phyloP scores from a whole-genome alignment of 1,140 invertebrate genomes.

The Lordiphosa mommai region DNA sequence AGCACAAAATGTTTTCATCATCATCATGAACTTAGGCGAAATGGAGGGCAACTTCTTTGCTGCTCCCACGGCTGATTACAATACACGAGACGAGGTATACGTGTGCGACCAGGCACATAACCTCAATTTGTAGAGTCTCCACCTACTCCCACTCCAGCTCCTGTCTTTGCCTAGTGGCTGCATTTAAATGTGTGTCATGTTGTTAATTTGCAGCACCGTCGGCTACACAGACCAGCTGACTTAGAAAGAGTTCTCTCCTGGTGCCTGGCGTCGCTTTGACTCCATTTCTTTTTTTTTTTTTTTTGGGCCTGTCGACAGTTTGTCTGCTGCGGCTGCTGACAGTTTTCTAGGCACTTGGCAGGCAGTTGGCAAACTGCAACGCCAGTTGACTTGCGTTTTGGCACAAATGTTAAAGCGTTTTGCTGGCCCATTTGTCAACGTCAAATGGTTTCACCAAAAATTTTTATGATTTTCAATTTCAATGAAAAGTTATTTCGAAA shows the following conservation, averaged over 20 bases:
- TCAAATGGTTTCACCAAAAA: constrained; percentile 7
- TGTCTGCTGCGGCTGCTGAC: constrained; percentile 37
- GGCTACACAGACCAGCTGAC: constrained; percentile 5
- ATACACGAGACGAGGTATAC: background rate
- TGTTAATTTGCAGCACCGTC: constrained; percentile 62
- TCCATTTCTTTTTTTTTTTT: constrained; percentile 2
- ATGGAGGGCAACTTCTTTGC: too few species aligned
- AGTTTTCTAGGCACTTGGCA: constrained; percentile 11
- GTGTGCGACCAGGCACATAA: constrained; percentile 41
- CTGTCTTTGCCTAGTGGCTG: constrained; percentile 9
- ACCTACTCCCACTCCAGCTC: constrained; percentile 11
- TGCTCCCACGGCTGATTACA: background rate
- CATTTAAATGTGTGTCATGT: constrained; percentile 72
- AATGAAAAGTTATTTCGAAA: constrained; percentile 19
- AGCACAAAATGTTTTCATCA: too few species aligned
- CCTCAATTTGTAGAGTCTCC: constrained; percentile 46
- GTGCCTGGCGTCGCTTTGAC: constrained; percentile 38
- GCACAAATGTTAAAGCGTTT: background rate
- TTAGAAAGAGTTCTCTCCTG: background rate
- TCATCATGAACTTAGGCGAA: too few species aligned
- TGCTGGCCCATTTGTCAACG: constrained; percentile 28
- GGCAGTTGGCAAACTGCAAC: constrained; percentile 38
- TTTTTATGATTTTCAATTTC: background rate
- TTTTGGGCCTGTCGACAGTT: constrained; percentile 30
- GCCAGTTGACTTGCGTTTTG: constrained; percentile 17